Percentiles rank a stretch among this genome's conserved stretches.
Conservation (phyloP, 2,113 vertebrate genomes). For the Mungos mungo region DNA sequence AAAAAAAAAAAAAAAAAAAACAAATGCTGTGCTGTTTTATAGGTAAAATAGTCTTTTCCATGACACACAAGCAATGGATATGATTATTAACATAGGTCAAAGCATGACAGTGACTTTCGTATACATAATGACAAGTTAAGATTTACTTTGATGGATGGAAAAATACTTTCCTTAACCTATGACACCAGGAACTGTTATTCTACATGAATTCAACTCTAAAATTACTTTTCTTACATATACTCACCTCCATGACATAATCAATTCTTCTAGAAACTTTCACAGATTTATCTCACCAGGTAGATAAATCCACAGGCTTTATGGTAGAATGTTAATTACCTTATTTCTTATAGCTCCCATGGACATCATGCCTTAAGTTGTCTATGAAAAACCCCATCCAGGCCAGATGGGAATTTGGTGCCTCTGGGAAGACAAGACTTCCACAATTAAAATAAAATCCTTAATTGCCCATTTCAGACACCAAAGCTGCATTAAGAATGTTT, state of each 20-base stretch:
- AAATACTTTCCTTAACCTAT: background rate
- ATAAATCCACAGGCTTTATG: background rate
- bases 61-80: background rate
- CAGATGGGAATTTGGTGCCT: background rate
- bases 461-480: background rate
- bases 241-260: background rate
- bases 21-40: background rate
- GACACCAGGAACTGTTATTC: background rate
- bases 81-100: background rate
- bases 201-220: background rate
- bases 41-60: background rate
- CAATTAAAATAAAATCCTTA: background rate
- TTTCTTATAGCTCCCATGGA: background rate
- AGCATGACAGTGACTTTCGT: background rate
- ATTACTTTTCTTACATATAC: background rate
- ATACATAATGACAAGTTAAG: background rate
- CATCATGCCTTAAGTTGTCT: background rate
- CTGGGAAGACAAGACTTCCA: background rate
- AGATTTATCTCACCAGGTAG: background rate
- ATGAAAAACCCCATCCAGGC: background rate
- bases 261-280: background rate
- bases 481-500: background rate
- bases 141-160: background rate
- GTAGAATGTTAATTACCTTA: background rate
- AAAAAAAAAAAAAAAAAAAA: no score